Evolutionary conservation across 2,888 invertebrate species (phyloP).

Genomic region (Aricia artaxerxes): DNA sequence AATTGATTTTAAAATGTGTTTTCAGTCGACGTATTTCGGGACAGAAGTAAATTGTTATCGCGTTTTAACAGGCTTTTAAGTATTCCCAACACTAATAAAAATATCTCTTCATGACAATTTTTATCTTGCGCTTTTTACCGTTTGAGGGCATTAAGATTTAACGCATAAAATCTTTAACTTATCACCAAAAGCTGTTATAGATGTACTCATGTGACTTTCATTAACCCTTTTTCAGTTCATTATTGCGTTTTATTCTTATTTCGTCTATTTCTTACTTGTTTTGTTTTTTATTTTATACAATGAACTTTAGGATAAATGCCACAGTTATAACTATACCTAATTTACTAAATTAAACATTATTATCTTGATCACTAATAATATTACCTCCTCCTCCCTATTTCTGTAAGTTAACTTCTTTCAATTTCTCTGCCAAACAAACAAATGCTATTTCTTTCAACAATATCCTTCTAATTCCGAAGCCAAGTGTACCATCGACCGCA

Average conservation of each 20-base stretch:
- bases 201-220: not conserved
- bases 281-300: too few species aligned
- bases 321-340: too few species aligned
- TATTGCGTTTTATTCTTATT: not conserved
- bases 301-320: too few species aligned
- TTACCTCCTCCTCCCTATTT: not conserved
- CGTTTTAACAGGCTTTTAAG: slow-evolving; percentile 24
- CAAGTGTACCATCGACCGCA: slow-evolving; percentile 12
- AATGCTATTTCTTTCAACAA: not conserved
- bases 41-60: slow-evolving; percentile 25
- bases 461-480: slow-evolving; percentile 9
- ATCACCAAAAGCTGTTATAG: not conserved
- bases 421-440: not conserved
- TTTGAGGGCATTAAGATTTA: slow-evolving; percentile 11
- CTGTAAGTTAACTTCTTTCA: not conserved
- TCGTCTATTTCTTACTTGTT: too few species aligned
- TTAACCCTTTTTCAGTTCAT: not conserved
- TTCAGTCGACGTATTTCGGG: slow-evolving; percentile 19
- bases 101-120: slow-evolving; percentile 10
- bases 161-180: slow-evolving; percentile 10
- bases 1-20: slow-evolving; percentile 45
- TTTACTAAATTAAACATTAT: too few species aligned
- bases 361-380: too few species aligned
- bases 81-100: slow-evolving; percentile 25
- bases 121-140: slow-evolving; percentile 30